Base-by-base conservation (phyloP, 2,113 vertebrate species). In the Tursiops truncatus region DNA sequence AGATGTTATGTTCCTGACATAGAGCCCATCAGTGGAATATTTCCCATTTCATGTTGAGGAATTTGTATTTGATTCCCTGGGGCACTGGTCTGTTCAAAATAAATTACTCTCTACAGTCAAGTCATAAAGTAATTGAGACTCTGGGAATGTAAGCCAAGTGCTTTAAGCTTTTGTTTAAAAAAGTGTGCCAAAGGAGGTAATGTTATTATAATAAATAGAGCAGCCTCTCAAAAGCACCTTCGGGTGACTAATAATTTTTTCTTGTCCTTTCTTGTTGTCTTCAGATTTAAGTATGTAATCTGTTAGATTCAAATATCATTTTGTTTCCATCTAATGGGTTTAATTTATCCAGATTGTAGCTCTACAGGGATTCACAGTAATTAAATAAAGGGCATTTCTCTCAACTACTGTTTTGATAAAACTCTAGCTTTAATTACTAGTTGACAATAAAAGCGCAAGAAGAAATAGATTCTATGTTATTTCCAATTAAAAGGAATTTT, bases 311-410 rank as follows among this genome's bases (percentile, higher is more conserved):
- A 71, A 93, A 65, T 77, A 63, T 60, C 47, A 20, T 73, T 68
- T 91, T 92, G 44, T 91, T 81, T 73, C 68, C 83, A 31, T 67
- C 77, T 33, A 58, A 28, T 79, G 56, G 90, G 41, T 89, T 63
- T 93, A 91, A 95, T 85, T 95, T 96, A 80, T 63, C 62, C 25
- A 77, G 10, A 62, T 20, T 73, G 14, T 50, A 87, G 20, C 31
- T 95, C 86, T 77, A 28, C 4, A 77, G 68, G 50, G 68, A 96
- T 53, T 84, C 28, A 6, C 33, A 77, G 44, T 60, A 91, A 96
- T 93, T 93, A 93, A 97, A 88, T 84, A 92, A 91, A 76, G 89
- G 73, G 31, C 73, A 90, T 79, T 77, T 80, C 58, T 90, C 92
- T 95, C 47, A 79, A 36, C 26, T 33, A 80, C n/a, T 23, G 3